Evolutionary conservation across 2,113 vertebrate species (phyloP).

Genomic region (Neofelis nebulosa): DNA sequence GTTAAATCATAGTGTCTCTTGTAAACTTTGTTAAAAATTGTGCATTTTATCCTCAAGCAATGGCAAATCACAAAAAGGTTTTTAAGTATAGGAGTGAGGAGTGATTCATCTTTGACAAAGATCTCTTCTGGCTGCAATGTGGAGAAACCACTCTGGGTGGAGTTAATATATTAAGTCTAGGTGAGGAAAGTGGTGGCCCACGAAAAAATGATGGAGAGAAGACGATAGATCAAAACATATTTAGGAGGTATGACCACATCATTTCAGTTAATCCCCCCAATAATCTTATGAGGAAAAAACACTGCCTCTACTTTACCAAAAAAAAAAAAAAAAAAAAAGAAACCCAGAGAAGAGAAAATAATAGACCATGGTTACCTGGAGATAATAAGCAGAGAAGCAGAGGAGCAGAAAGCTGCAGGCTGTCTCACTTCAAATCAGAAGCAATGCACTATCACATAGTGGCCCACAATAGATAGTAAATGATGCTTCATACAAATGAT

Average conservation of each 20-base stretch:
- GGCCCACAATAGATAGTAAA: not conserved
- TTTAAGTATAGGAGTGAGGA: not conserved
- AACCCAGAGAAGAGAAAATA: not conserved
- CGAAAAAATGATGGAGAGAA: not conserved
- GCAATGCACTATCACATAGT: not conserved
- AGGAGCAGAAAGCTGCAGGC: not conserved
- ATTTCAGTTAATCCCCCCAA: not conserved
- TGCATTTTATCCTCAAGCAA: not conserved
- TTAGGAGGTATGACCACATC: not conserved
- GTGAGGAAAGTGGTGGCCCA: not conserved
- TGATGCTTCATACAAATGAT: not conserved
- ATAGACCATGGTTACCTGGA: not conserved
- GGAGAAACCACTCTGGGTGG: not conserved
- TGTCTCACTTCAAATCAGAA: not conserved
- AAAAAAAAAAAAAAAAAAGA: not conserved
- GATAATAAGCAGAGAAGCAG: not conserved
- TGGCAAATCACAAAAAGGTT: not conserved
- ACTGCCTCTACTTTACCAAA: not conserved
- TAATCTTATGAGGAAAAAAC: not conserved
- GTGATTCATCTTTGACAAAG: not conserved
- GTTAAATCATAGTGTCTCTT: not conserved
- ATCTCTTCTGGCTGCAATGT: not conserved
- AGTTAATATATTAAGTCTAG: not conserved
- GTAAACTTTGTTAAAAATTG: not conserved
- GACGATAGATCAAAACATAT: not conserved